A percentile compares a stretch with the other conserved stretches of the same genome.
Conservation (phyloP, 2,797 vertebrate genomes). For the Craterocephalus amniculus region DNA sequence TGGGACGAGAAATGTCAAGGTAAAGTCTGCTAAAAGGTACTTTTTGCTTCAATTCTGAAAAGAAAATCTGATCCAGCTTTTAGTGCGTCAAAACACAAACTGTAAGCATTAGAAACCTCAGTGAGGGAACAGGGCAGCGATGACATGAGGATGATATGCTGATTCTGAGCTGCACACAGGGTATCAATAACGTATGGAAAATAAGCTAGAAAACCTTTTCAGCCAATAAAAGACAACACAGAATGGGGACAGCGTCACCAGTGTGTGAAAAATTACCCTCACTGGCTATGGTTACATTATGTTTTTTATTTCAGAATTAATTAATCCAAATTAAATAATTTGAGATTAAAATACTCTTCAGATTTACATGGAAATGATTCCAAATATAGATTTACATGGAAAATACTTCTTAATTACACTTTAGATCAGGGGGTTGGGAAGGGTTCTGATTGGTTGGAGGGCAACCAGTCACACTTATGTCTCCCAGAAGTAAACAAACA, state of each 20-base stretch:
- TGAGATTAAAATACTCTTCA: too few relatives aligned
- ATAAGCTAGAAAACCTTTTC: background rate
- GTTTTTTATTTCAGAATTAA: too few relatives aligned
- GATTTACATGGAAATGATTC: too few relatives aligned
- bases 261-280: background rate
- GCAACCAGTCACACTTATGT: too few relatives aligned
- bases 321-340: too few relatives aligned
- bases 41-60: background rate
- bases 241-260: background rate
- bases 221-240: background rate
- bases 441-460: too few relatives aligned
- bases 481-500: too few relatives aligned
- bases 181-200: background rate
- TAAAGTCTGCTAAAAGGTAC: background rate
- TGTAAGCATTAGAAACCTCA: background rate
- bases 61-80: background rate
- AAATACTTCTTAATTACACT: too few relatives aligned
- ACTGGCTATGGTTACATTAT: too few relatives aligned
- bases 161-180: background rate
- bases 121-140: background rate
- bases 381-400: too few relatives aligned
- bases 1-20: slow-evolving; percentile 33
- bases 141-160: background rate
- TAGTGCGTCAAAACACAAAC: too few relatives aligned
- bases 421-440: too few relatives aligned